Percentiles rank a stretch among this genome's conserved stretches.
Conservation (phyloP, 2,888 invertebrate genomes). For the Alsophila aescularia region DNA sequence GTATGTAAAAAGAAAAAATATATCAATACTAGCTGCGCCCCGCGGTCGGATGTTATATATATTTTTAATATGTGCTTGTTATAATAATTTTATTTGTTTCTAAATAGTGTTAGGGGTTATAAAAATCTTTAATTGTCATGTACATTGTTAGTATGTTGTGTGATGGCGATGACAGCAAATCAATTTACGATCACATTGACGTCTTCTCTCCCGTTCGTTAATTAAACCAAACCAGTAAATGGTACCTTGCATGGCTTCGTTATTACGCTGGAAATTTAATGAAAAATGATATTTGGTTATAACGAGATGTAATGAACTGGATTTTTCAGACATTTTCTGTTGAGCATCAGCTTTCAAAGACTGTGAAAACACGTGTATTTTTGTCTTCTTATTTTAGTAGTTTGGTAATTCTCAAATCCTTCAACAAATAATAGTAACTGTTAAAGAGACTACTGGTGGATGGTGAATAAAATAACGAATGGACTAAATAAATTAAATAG, state of each 20-base stretch:
- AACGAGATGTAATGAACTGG: background rate
- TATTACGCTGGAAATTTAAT: constrained; percentile 14
- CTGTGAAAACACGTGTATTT: background rate
- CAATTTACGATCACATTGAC: constrained; percentile 39
- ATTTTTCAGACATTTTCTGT: background rate
- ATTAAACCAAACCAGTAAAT: constrained; percentile 30
- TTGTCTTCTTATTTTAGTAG: background rate
- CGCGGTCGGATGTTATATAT: no score
- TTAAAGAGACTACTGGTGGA: no score
- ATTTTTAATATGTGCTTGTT: no score
- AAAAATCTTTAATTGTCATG: background rate
- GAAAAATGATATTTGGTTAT: constrained; percentile 24
- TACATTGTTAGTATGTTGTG: background rate
- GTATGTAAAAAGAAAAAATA: no score
- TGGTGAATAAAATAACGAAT: no score
- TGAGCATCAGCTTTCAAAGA: constrained; percentile 7
- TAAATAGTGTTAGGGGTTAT: no score
- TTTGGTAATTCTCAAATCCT: no score
- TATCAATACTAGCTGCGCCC: no score
- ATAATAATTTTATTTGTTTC: no score
- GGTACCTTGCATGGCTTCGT: constrained; percentile 13
- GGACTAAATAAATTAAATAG: no score
- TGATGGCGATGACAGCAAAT: constrained; percentile 37
- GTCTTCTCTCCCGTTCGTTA: constrained; percentile 24
- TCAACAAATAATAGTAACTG: no score